Base-by-base conservation (phyloP, 2,113 vertebrate genomes). In the Apteryx owenii region DNA sequence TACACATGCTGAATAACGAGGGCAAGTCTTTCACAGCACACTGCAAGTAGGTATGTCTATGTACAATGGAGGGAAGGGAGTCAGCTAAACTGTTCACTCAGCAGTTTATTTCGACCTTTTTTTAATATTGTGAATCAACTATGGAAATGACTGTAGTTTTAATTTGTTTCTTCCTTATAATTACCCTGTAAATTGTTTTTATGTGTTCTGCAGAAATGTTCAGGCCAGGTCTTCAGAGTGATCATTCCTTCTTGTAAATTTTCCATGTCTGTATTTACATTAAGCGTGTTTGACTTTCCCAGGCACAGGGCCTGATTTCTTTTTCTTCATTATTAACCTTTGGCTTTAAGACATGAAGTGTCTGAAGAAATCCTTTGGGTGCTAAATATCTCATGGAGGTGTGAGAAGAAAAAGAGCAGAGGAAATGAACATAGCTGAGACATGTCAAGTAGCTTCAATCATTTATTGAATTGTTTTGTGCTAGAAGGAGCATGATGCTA, bases 201-300 rank as follows among this genome's bases (percentile, higher is more conserved):
- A 12, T 54, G 21, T n/a, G 21, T 46, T n/a, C 50, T 48, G 50
- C 23, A 66, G 80, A 88, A 61, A 9, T 15, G 0, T 0, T 64
- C 58, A 12, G 26, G 78, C 7, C 10, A 13, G 25, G 21, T 70
- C 28, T 18, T 80, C 8, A 40, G 44, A 46, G 9, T 3, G 15
- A 23, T 3, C 5, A 31, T 50, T 86, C 5, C 7, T 71, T 48
- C 21, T 14, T 14, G 5, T 76, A 66, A 71, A 38, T 79, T 71
- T 79, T 38, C 60, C n/a, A 13, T 15, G 12, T 68, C 38, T 48
- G 0, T 1, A 0, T 78, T 73, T 71, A 14, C 1, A 2, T 82
- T 84, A 4, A 4, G 4, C 2, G 6, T 48, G 4, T 72, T 22
- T 81, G 21, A 73, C 21, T 7, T 66, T 20, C 46, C 11, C 20